Percentiles rank a stretch among this genome's conserved stretches.
Conservation (phyloP, 2,888 invertebrate species). For the Euproctis similis region DNA sequence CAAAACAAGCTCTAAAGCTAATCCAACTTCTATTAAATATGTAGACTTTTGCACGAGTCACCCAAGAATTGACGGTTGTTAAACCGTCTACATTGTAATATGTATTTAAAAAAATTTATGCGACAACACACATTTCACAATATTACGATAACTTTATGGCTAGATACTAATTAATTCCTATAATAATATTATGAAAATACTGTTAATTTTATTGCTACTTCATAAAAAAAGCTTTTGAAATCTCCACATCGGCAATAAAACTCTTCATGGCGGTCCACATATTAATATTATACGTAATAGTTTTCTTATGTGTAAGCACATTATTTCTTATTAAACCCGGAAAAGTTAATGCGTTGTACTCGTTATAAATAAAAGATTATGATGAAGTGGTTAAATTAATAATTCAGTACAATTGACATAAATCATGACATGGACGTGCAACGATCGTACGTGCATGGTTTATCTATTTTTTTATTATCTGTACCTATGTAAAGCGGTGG, state of each 20-base stretch:
- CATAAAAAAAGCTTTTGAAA: not conserved
- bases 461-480: too few species aligned
- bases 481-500: too few species aligned
- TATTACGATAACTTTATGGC: too few species aligned
- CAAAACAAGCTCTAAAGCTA: too few species aligned
- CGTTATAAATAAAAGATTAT: constrained; percentile 23
- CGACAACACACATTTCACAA: too few species aligned
- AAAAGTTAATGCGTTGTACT: constrained; percentile 10
- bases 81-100: too few species aligned
- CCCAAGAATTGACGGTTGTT: too few species aligned
- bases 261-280: not conserved
- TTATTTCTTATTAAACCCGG: constrained; percentile 10
- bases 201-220: not conserved
- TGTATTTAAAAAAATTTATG: too few species aligned
- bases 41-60: too few species aligned
- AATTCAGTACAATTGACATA: constrained; percentile 25
- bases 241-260: not conserved
- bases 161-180: too few species aligned
- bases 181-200: not conserved
- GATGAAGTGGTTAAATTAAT: constrained; percentile 26
- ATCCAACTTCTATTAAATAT: too few species aligned
- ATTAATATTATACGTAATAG: not conserved
- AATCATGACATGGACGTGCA: constrained; percentile 23
- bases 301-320: too few species aligned
- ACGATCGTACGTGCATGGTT: constrained; percentile 17